phyloP scores from a whole-genome alignment of 2,888 invertebrate genomes.

The Harmothoe impar region DNA sequence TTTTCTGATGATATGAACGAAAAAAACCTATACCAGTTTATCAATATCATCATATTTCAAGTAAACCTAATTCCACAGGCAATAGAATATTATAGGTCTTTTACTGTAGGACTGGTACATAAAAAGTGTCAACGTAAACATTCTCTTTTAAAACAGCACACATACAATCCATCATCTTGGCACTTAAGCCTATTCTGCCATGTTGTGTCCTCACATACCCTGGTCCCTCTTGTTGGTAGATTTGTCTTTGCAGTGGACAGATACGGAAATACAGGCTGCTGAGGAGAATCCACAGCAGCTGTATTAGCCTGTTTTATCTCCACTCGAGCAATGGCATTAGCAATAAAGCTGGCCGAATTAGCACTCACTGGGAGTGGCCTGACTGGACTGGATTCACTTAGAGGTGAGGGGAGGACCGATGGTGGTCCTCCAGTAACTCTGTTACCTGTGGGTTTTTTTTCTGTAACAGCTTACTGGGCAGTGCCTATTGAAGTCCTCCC shows the following conservation, averaged over 20 bases:
- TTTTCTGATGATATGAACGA: no score
- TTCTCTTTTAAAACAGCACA: no score
- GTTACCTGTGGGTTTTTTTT: slow-evolving; percentile 6
- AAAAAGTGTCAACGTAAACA: no score
- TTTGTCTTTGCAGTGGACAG: background rate
- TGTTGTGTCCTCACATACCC: background rate
- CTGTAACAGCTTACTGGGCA: background rate
- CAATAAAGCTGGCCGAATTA: slow-evolving; percentile 57
- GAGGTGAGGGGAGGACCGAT: background rate
- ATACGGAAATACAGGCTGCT: background rate
- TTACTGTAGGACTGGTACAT: no score
- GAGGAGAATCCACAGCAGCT: background rate
- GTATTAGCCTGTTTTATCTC: slow-evolving; percentile 55
- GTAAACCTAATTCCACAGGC: no score
- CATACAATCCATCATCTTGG: background rate
- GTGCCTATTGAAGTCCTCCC: background rate
- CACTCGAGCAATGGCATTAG: slow-evolving; percentile 41
- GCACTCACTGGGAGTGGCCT: slow-evolving; percentile 3
- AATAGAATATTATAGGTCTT: no score
- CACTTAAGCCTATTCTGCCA: background rate
- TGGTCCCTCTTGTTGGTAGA: background rate
- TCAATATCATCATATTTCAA: no score
- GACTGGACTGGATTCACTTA: slow-evolving; percentile 41
- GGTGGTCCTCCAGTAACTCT: slow-evolving; percentile 21
- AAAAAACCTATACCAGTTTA: no score